Evolutionary conservation across 2,888 invertebrate species (phyloP), one percentile per base, ranked within the genome.

Genomic region (Aleiodes alternator): DNA sequence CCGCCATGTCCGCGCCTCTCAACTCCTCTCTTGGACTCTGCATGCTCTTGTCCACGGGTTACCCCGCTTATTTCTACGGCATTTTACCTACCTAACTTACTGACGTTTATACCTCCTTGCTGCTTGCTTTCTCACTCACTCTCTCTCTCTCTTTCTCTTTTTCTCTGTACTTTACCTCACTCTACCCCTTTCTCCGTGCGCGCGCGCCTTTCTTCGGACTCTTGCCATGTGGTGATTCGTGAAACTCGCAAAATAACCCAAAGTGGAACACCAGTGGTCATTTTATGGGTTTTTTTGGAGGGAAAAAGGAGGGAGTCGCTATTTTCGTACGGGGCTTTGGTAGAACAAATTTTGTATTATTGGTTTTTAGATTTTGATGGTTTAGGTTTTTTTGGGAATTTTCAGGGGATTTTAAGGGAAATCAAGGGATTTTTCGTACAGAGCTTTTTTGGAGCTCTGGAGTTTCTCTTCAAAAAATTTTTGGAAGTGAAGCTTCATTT

Each of bases 1-100:
- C 89, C 89, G 89, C 84, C 85, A 8, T 87, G 87, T 88, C 87
- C 87, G 88, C 88, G 87, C 88, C 88, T 88, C 88, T 88, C 88
- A 86, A 87, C 87, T 87, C 85, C 78, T 75, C 43, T 43, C 43
- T 43, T 72, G 72, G 72, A 72, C 66, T 80, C 84, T 86, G 59
- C 59, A 50, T 50, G 51, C 78, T 84, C 86, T 86, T 84, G 84
- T 86, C 85, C 85, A 84, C 84, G 82, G 76, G 43, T 48, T 48
- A 64, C 64, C 11, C 43, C 64, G 43, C 48, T 43, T 11, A 43
- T 43, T 43, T 43, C 43, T 43, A 43, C 9, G 1, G 43, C 43
- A 43, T 43, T 43, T 43, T 43, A 43, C 43, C 43, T 43, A 43
- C 43, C 43, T 43, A 43, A 43, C 43, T 43, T 43, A 43, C 43